These are phyloP conservation scores for Pteronura brasiliensis DNA, from an alignment of 2,113 vertebrate genomes.

Conservation along the genomic window DNA sequence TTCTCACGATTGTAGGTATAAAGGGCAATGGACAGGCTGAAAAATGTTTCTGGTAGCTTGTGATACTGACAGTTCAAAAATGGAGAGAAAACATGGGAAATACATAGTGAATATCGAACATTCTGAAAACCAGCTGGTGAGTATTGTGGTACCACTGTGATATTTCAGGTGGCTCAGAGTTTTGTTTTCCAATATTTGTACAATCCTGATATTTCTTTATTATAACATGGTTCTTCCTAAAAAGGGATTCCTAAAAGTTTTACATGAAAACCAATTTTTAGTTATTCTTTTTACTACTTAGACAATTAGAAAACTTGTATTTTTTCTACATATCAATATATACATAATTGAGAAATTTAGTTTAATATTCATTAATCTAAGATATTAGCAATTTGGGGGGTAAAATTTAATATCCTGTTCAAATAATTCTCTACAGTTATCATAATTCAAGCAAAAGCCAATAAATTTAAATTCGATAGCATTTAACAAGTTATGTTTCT, in stretches of 20 bases:
- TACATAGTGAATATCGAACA: slow-evolving; percentile 24
- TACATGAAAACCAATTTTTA: neutral
- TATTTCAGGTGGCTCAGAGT: neutral
- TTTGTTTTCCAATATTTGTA: neutral
- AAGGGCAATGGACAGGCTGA: slow-evolving; percentile 41
- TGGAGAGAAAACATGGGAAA: slow-evolving; percentile 61
- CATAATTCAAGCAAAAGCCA: neutral
- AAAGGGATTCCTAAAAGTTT: slow-evolving; percentile 9
- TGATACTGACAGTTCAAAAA: slow-evolving; percentile 21
- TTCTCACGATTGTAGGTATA: slow-evolving; percentile 49
- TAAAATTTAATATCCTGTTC: neutral
- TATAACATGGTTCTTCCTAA: neutral
- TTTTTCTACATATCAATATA: neutral
- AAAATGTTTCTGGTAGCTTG: slow-evolving; percentile 36
- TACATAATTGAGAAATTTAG: neutral
- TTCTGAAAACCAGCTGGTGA: slow-evolving; percentile 33
- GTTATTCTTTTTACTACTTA: neutral
- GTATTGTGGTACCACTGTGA: neutral
- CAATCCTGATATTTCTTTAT: neutral
- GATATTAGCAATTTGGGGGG: neutral
- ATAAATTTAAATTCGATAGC: neutral
- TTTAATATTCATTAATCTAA: slow-evolving; percentile 9
- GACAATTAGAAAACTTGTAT: neutral
- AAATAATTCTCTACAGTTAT: neutral
- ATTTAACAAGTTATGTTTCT: neutral